A percentile compares a stretch with the other conserved stretches of the same genome.
Conservation (phyloP, 2,888 invertebrate species). For the Thymelicus sylvestris region DNA sequence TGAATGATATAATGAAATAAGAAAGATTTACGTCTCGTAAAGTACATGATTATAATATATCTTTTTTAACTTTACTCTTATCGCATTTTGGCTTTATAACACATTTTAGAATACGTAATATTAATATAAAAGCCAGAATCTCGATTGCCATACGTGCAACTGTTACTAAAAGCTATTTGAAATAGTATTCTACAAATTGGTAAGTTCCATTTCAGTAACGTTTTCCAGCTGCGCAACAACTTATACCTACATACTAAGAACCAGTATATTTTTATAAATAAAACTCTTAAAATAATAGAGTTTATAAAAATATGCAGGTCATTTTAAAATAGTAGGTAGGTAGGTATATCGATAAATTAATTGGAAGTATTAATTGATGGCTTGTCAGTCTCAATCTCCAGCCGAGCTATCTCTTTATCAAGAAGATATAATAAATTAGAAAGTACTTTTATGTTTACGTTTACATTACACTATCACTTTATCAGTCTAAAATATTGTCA, state of each 20-base stretch:
- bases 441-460: too few relatives aligned
- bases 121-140: neutral
- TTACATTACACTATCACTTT: too few relatives aligned
- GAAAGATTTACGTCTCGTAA: too few relatives aligned
- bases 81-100: neutral
- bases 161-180: slow-evolving; percentile 58
- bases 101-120: slow-evolving; percentile 19
- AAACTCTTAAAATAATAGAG: neutral
- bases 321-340: neutral
- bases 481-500: too few relatives aligned
- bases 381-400: too few relatives aligned
- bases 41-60: too few relatives aligned
- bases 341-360: too few relatives aligned
- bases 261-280: neutral
- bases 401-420: too few relatives aligned
- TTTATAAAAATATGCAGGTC: neutral
- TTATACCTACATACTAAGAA: slow-evolving; percentile 38
- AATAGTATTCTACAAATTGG: slow-evolving; percentile 64
- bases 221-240: slow-evolving; percentile 59
- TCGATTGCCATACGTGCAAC: slow-evolving; percentile 52
- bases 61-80: neutral
- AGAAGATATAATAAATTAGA: too few relatives aligned
- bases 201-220: slow-evolving; percentile 65
- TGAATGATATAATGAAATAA: too few relatives aligned
- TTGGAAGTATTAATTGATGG: too few relatives aligned